A percentile compares a stretch with the other conserved stretches of the same genome.
phyloP scores from a whole-genome alignment of 2,888 invertebrate genomes.

The Boloria selene region DNA sequence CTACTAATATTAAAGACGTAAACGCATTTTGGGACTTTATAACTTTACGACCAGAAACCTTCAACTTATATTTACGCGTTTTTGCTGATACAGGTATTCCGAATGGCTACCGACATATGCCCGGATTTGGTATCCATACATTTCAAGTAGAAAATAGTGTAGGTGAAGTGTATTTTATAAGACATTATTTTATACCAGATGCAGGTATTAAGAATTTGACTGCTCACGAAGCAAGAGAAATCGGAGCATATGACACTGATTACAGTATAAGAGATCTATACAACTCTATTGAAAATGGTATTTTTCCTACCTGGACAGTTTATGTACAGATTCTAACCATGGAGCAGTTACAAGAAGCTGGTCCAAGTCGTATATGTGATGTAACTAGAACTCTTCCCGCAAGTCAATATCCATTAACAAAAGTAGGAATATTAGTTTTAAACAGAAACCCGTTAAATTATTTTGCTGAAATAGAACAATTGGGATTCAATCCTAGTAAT shows the following conservation, averaged over 20 bases:
- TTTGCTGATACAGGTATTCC: slow-evolving; percentile 93
- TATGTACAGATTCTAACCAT: slow-evolving; percentile 91
- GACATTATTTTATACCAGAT: slow-evolving; percentile 94
- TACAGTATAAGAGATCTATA: slow-evolving; percentile 90
- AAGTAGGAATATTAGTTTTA: slow-evolving; percentile 90
- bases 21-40: slow-evolving; percentile 86
- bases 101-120: slow-evolving; percentile 93
- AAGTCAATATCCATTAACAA: slow-evolving; percentile 89
- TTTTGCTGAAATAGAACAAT: slow-evolving; percentile 95
- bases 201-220: slow-evolving; percentile 90
- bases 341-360: slow-evolving; percentile 87
- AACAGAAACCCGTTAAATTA: slow-evolving; percentile 94
- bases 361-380: slow-evolving; percentile 92
- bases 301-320: slow-evolving; percentile 87
- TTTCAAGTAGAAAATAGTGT: slow-evolving; percentile 90
- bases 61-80: slow-evolving; percentile 88
- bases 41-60: slow-evolving; percentile 82
- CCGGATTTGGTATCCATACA: slow-evolving; percentile 95
- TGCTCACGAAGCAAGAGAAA: slow-evolving; percentile 82
- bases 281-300: neutral
- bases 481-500: slow-evolving; percentile 93
- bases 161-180: slow-evolving; percentile 87
- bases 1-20: slow-evolving; percentile 78
- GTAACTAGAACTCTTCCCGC: slow-evolving; percentile 92
- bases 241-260: slow-evolving; percentile 90